phyloP scores from a whole-genome alignment of 2,113 vertebrate species.

The Synodontis membranacea region DNA sequence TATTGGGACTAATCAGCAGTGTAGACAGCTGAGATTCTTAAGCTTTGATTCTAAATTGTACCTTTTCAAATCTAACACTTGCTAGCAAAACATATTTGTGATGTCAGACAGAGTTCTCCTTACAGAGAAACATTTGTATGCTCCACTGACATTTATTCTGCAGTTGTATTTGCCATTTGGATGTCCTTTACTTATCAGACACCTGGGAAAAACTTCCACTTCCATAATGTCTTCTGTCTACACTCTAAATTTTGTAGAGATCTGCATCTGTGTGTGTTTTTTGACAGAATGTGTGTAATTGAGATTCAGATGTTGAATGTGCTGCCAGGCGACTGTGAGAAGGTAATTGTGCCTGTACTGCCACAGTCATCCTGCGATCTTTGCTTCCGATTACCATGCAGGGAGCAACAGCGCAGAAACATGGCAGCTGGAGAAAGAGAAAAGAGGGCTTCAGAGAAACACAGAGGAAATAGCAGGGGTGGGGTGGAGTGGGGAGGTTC shows the following conservation, averaged over 20 bases:
- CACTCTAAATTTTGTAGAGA: neutral
- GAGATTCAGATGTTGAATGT: slow-evolving; percentile 21
- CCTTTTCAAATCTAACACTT: neutral
- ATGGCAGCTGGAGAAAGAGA: slow-evolving; percentile 26
- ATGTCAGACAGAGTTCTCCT: neutral
- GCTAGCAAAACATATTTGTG: neutral
- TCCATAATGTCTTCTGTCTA: neutral
- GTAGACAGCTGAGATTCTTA: neutral
- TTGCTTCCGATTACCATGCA: slow-evolving; percentile 43
- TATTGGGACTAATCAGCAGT: neutral
- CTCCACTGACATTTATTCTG: slow-evolving; percentile 2
- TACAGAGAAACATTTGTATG: neutral
- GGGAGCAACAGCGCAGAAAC: slow-evolving; percentile 41
- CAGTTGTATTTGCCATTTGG: neutral
- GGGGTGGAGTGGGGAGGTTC: neutral
- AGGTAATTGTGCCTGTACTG: slow-evolving; percentile 30
- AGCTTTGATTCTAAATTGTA: neutral
- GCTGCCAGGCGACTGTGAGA: slow-evolving; percentile 27
- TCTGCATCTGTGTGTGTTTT: neutral
- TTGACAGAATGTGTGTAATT: neutral
- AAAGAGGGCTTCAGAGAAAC: slow-evolving; percentile 16
- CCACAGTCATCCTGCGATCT: slow-evolving; percentile 23
- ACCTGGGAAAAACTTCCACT: neutral
- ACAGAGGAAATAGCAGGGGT: neutral
- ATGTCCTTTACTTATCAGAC: neutral